phyloP scores from a whole-genome alignment of 2,888 invertebrate species.

The Liopterus haemorrhoidalis region DNA sequence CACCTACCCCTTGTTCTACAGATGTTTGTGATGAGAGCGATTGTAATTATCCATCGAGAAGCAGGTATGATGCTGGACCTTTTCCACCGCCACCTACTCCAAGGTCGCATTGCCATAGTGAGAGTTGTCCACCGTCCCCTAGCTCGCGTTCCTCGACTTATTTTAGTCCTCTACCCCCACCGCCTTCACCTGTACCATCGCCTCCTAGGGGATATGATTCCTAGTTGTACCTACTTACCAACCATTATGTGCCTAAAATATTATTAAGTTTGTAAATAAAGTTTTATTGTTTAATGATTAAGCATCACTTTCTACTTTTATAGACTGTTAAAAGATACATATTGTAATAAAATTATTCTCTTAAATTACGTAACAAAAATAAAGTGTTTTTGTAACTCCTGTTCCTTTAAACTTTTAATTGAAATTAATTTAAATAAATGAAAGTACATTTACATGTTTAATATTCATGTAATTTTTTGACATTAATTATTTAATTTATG shows the following conservation, averaged over 20 bases:
- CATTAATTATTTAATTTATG: too few relatives aligned
- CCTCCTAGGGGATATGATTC: constrained; percentile 48
- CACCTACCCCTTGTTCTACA: constrained; percentile 91
- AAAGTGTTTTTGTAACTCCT: too few relatives aligned
- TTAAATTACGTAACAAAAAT: too few relatives aligned
- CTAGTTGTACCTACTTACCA: constrained; percentile 25
- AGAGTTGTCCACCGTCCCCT: constrained; percentile 60
- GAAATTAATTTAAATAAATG: too few relatives aligned
- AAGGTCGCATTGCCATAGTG: constrained; percentile 68
- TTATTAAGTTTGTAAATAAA: background rate
- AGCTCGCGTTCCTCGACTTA: constrained; percentile 73
- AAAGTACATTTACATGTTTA: too few relatives aligned
- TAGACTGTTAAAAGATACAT: background rate
- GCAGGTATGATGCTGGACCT: constrained; percentile 61
- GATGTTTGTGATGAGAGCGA: constrained; percentile 90
- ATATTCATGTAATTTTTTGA: too few relatives aligned
- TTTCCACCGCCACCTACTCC: constrained; percentile 74
- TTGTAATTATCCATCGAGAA: constrained; percentile 59
- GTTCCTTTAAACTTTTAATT: too few relatives aligned
- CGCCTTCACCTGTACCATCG: constrained; percentile 74
- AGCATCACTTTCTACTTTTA: background rate
- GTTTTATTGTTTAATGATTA: constrained; percentile 1
- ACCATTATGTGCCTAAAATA: constrained; percentile 21
- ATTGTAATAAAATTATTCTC: too few relatives aligned
- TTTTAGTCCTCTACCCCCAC: constrained; percentile 75